These are phyloP conservation scores for Torymus tubicola DNA, from an alignment of 2,888 invertebrate species.

Conservation along the genomic window DNA sequence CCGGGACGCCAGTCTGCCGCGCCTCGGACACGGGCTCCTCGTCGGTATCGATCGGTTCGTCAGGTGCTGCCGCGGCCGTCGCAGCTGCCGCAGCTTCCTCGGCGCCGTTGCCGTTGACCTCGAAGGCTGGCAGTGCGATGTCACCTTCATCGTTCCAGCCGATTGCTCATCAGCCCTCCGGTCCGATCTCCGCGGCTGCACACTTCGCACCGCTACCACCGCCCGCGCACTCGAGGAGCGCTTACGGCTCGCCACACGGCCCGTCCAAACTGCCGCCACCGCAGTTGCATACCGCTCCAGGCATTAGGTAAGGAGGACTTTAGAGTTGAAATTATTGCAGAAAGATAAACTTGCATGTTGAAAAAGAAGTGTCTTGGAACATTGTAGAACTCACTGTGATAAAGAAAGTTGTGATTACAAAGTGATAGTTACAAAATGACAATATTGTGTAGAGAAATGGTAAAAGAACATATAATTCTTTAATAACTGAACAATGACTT, in stretches of 20 bases:
- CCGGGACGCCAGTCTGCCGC: conserved; percentile 79
- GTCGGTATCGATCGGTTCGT: conserved; percentile 2
- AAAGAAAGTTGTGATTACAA: too few species aligned
- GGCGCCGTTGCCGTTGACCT: conserved; percentile 79
- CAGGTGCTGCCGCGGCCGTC: conserved; percentile 16
- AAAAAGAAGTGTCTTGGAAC: too few species aligned
- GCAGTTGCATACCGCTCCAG: conserved; percentile 70
- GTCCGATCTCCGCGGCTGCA: conserved; percentile 71
- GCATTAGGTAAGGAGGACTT: conserved; percentile 47
- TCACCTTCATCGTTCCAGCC: conserved; percentile 51
- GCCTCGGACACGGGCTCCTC: conserved; percentile 71
- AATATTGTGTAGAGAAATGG: too few species aligned
- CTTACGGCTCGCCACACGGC: conserved; percentile 67
- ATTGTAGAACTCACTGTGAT: too few species aligned
- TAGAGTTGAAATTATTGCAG: too few species aligned
- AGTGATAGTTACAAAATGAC: too few species aligned
- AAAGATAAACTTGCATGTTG: too few species aligned
- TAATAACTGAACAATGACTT: too few species aligned
- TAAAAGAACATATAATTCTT: too few species aligned
- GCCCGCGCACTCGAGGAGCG: conserved; percentile 74
- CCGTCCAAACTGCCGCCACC: conserved; percentile 75
- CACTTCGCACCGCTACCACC: conserved; percentile 71
- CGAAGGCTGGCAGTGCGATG: conserved; percentile 77
- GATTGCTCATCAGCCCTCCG: conserved; percentile 47
- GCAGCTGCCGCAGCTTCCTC: conserved; percentile 68